Evolutionary conservation across 2,797 vertebrate species (phyloP), one percentile per base, ranked within the genome.

Genomic region (Scolopax rusticola): DNA sequence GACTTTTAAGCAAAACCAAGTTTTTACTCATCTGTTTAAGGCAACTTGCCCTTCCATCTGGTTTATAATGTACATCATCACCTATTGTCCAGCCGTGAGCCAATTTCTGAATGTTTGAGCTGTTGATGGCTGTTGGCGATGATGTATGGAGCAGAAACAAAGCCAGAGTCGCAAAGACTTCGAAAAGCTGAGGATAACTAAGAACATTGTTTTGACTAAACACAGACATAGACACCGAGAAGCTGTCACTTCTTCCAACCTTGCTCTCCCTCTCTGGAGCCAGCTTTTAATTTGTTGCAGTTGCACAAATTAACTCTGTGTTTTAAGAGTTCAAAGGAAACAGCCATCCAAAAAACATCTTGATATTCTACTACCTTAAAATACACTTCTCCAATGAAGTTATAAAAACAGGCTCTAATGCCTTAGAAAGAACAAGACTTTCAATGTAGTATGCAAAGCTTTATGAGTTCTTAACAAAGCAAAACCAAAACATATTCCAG

Each of bases 251-350:
- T 70, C 71, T 91, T 82, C 76, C 84, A 70, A 28, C n/a, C 40
- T 69, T 33, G 61, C 38, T 74, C 30, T 79, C 53, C 48, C n/a
- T 50, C 51, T 74, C 51, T 2, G 2, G 61, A 86, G 51, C 30
- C 77, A 75, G 71, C 41, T 89, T 56, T 53, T 86, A 82, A 93
- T 91, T 83, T 75, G 51, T 71, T 86, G 63, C 88, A 91, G 88
- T 91, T 86, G 85, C 63, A 79, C 47, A 75, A 79, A 70, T 33
- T 57, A 57, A 67, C 27, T 73, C 28, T 64, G 19, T 69, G 50
- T 57, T 23, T 70, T 82, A 73, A 73, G 30, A 75, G 56, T 75
- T 83, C 80, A 91, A 95, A 95, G 68, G 81, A 74, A 82, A 65
- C 41, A 79, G 56, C 8, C 18, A 36, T 61, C 63, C 57, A 50